phyloP scores from a whole-genome alignment of 2,113 vertebrate species.

The Falcunculus frontatus region DNA sequence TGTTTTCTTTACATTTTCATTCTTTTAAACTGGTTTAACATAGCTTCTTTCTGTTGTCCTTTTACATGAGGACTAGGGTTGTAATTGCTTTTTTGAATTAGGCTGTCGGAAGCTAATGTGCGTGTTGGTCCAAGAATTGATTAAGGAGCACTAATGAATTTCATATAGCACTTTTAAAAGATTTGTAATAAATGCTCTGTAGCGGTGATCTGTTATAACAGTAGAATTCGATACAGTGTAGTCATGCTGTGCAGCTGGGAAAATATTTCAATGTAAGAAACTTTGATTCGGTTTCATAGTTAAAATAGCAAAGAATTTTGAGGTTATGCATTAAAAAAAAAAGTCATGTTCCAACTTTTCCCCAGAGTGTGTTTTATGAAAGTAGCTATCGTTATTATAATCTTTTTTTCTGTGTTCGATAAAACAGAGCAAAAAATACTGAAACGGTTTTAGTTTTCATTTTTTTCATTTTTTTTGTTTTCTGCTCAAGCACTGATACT shows the following conservation, averaged over 20 bases:
- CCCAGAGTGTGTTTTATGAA: background rate
- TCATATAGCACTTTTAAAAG: slow-evolving; percentile 67
- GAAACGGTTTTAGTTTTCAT: background rate
- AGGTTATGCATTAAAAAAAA: background rate
- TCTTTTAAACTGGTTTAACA: slow-evolving; percentile 67
- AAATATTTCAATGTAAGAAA: background rate
- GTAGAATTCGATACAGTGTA: background rate
- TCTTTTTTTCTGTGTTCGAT: background rate
- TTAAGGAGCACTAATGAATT: slow-evolving; percentile 68
- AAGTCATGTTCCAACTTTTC: background rate
- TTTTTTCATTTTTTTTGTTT: background rate
- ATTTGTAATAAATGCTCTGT: slow-evolving; percentile 62
- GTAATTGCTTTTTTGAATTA: slow-evolving; percentile 74
- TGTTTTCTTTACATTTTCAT: slow-evolving; percentile 78
- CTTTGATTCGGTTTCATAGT: background rate
- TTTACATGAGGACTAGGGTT: slow-evolving; percentile 55
- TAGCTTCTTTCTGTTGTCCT: slow-evolving; percentile 68
- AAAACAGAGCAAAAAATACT: background rate
- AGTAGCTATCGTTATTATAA: rapidly evolving
- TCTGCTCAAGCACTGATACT: too few relatives aligned
- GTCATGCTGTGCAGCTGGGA: background rate
- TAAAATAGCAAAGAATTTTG: background rate
- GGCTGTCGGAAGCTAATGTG: slow-evolving; percentile 64
- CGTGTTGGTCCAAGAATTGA: slow-evolving; percentile 69
- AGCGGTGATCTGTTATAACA: background rate